Percentiles rank a stretch among this genome's conserved stretches.
phyloP scores from a whole-genome alignment of 2,888 invertebrate species.

The Lottia gigantea region DNA sequence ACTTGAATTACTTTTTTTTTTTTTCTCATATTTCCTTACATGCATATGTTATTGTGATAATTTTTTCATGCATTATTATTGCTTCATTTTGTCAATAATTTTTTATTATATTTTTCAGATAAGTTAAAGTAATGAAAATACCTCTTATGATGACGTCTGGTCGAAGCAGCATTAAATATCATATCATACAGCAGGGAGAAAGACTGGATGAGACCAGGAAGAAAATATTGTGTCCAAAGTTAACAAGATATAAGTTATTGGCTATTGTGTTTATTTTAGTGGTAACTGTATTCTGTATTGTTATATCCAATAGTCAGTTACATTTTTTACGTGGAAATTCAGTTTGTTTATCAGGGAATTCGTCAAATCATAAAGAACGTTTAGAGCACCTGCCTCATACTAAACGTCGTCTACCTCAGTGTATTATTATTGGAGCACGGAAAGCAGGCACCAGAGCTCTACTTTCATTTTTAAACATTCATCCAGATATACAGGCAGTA shows the following conservation, averaged over 20 bases:
- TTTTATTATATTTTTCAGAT: too few species aligned
- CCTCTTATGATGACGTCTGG: not conserved
- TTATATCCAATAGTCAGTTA: not conserved
- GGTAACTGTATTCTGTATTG: constrained; percentile 15
- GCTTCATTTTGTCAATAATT: too few species aligned
- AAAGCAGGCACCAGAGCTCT: constrained; percentile 67
- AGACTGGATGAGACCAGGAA: not conserved
- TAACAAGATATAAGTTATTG: constrained; percentile 15
- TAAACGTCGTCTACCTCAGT: constrained; percentile 62
- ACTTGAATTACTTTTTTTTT: too few species aligned
- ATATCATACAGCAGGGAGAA: not conserved
- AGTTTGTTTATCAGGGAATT: too few species aligned
- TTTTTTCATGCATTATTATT: too few species aligned
- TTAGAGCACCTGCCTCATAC: constrained; percentile 35
- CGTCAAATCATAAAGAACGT: not conserved
- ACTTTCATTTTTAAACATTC: constrained; percentile 60
- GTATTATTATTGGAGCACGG: constrained; percentile 66
- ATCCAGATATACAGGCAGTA: constrained; percentile 84
- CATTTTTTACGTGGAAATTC: too few species aligned
- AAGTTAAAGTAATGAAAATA: too few species aligned
- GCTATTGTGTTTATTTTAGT: constrained; percentile 12
- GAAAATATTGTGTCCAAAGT: constrained; percentile 16
- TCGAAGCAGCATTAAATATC: not conserved
- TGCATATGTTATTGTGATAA: too few species aligned
- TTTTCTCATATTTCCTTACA: too few species aligned